Conservation (phyloP, 2,888 invertebrate genomes). For the Cotesia congregata region DNA sequence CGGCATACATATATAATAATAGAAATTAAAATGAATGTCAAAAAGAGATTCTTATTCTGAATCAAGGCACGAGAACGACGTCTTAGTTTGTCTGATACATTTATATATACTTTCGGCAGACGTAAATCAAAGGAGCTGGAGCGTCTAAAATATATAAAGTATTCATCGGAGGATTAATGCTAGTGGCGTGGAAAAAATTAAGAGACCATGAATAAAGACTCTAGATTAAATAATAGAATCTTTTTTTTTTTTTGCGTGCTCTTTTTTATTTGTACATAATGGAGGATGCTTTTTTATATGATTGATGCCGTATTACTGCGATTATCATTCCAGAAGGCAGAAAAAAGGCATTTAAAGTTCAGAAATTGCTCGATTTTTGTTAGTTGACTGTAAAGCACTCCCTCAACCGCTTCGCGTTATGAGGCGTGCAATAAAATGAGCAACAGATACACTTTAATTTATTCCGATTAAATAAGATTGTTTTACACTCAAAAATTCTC, state of each 20-base stretch:
- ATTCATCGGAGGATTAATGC: conserved; percentile 57
- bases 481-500: too few relatives aligned
- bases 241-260: neutral
- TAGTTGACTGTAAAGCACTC: too few relatives aligned
- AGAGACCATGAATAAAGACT: conserved; percentile 50
- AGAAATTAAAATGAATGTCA: conserved; percentile 29
- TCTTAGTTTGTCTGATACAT: conserved; percentile 23
- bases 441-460: too few relatives aligned
- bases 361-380: too few relatives aligned
- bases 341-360: neutral
- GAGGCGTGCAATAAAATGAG: too few relatives aligned
- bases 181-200: conserved; percentile 55
- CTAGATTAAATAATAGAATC: conserved; percentile 50
- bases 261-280: neutral
- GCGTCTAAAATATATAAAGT: conserved; percentile 45
- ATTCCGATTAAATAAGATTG: too few relatives aligned
- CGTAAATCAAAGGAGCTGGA: conserved; percentile 51
- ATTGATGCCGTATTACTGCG: neutral
- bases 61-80: conserved; percentile 27
- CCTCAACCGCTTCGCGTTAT: too few relatives aligned
- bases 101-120: conserved; percentile 31
- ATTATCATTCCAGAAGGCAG: neutral
- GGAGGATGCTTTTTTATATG: neutral
- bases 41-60: conserved; percentile 41
- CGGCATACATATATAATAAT: conserved; percentile 23